These are phyloP conservation scores for Drosophila fuyamai DNA, from an alignment of 1,140 invertebrate species.

Conservation along the genomic window DNA sequence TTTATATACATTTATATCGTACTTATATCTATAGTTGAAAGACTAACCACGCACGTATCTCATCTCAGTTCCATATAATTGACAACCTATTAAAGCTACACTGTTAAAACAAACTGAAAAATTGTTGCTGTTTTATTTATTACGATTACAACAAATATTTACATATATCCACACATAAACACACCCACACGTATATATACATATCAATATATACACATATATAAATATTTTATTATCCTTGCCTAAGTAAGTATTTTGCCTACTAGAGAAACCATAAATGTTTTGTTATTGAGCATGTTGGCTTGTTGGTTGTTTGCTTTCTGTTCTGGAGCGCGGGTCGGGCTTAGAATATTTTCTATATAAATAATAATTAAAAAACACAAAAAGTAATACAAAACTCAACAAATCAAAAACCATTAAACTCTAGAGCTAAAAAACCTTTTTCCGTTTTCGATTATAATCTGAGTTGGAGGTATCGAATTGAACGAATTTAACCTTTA, in stretches of 20 bases:
- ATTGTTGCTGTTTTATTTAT: conserved; percentile 81
- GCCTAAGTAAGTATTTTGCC: conserved; percentile 71
- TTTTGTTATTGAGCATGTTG: conserved; percentile 76
- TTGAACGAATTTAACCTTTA: conserved; percentile 37
- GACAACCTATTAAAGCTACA: conserved; percentile 80
- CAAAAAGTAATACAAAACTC: conserved; percentile 35
- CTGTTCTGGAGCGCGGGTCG: conserved; percentile 71
- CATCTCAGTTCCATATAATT: conserved; percentile 75
- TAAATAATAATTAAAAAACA: conserved; percentile 37
- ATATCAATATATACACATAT: conserved; percentile 32
- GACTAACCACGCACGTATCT: conserved; percentile 74
- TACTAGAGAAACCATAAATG: conserved; percentile 59
- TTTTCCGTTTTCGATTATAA: conserved; percentile 50
- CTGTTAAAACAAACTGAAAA: conserved; percentile 71
- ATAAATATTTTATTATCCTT: conserved; percentile 49
- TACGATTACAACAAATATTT: conserved; percentile 53
- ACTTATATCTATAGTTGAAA: conserved; percentile 61
- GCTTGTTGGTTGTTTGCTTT: conserved; percentile 80
- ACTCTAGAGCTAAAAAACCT: conserved; percentile 37
- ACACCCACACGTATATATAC: conserved; percentile 36
- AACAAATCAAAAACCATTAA: conserved; percentile 9
- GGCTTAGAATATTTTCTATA: conserved; percentile 55
- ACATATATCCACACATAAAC: conserved; percentile 39
- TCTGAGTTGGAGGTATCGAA: conserved; percentile 12
- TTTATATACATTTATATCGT: conserved; percentile 60